These are phyloP conservation scores for Pocota personata DNA, from an alignment of 2,888 invertebrate species.

Conservation along the genomic window DNA sequence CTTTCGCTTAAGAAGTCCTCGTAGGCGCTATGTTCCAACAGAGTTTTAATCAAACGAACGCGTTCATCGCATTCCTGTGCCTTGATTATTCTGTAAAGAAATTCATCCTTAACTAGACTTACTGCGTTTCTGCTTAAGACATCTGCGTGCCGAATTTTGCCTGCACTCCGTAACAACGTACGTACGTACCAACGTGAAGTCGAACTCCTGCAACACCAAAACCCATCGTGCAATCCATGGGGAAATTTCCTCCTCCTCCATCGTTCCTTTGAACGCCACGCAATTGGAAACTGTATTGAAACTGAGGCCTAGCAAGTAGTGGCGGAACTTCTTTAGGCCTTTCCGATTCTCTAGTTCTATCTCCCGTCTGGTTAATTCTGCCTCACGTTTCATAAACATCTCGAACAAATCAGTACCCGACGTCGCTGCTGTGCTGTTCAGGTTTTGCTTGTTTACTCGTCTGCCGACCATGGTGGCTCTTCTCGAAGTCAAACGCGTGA, in stretches of 20 bases:
- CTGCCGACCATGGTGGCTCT: too few species aligned
- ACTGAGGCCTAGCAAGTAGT: constrained; percentile 34
- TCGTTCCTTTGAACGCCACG: constrained; percentile 40
- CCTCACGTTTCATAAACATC: too few species aligned
- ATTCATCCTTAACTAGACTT: neutral
- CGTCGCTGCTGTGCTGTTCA: too few species aligned
- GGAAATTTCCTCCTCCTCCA: constrained; percentile 76
- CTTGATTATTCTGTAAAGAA: neutral
- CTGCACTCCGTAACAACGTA: too few species aligned
- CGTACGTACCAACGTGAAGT: constrained; percentile 63
- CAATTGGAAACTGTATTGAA: constrained; percentile 62
- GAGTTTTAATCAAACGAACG: neutral
- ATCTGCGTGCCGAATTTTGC: constrained; percentile 63
- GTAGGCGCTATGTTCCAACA: neutral
- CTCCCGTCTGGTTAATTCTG: too few species aligned
- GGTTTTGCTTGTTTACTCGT: too few species aligned
- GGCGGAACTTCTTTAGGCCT: constrained; percentile 36
- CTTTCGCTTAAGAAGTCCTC: neutral
- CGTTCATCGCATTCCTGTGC: neutral
- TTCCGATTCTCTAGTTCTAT: too few species aligned
- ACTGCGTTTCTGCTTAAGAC: neutral
- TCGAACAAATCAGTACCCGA: too few species aligned
- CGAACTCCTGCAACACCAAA: constrained; percentile 69
- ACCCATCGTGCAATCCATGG: constrained; percentile 75
- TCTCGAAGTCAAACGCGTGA: too few species aligned